Base-by-base conservation (phyloP, 2,888 invertebrate genomes). In the Nemotelus nigrinus region DNA sequence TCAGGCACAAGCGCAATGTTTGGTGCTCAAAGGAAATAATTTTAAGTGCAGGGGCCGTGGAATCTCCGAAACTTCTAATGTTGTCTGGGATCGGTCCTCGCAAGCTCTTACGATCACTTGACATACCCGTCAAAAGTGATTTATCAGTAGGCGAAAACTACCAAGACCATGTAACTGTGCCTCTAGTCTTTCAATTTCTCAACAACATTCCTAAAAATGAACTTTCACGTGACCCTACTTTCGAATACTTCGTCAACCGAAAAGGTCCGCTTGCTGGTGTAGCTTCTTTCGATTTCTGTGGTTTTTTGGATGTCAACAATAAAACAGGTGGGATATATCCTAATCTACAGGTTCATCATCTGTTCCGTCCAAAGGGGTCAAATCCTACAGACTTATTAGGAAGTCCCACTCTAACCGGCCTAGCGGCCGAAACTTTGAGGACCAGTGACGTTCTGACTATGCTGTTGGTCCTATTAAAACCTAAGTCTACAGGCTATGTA, bases 81-180 rank as follows among this genome's bases (percentile, higher is more conserved):
- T 79, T 80, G 0, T 84, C 85, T 7, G 84, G 85, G 1, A 82
- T 86, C 45, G 84, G 83, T 10, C 82, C 82, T 1, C 60, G 41
- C 3, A 7, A 78, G 0, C 82, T 84, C n/a, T 76, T 85, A 2
- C 39, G 77, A 8, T 45, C 75, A 0, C 47, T 82, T 0, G 79
- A 81, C 2, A 83, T 85, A 76, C 80, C 82, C 3, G 67, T 82
- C 0, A 10, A 82, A 0, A 80, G 77, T 7, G 81, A 84, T 58
- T 75, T 86, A 48, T 48, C 77, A 39, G 94, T 95, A 0, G 94
- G 94, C 0, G 88, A 92, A 80, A 93, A 95, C 83, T 88, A 96
- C 0, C 94, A 95, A 84, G 95, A 96, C 83, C 95, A 96, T 83
- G 91, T 93, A 67, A 92, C 91, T 7, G 88, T 92, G 77, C 83